phyloP scores from a whole-genome alignment of 2,888 invertebrate genomes.

The Sphecodes monilicornis region DNA sequence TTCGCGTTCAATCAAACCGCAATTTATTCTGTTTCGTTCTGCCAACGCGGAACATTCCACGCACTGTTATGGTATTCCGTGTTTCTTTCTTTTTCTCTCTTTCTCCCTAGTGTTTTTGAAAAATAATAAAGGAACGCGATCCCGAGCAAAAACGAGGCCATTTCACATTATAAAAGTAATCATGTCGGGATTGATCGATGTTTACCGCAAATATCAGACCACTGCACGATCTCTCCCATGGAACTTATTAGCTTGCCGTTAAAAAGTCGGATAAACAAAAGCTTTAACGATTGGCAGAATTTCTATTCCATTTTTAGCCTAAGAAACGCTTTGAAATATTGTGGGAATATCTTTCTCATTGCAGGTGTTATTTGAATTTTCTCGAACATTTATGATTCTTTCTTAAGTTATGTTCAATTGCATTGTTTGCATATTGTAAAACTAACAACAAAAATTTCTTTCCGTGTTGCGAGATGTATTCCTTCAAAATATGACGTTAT shows the following conservation, averaged over 20 bases:
- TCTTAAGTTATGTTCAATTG: neutral
- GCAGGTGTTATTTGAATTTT: too few species aligned
- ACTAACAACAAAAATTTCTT: too few species aligned
- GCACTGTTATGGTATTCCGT: neutral
- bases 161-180: neutral
- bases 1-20: constrained; percentile 45
- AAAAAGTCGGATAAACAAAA: neutral
- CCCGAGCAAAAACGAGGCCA: neutral
- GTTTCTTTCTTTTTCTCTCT: neutral
- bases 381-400: neutral
- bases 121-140: neutral
- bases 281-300: neutral
- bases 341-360: neutral
- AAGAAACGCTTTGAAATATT: neutral
- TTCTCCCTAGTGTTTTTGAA: neutral
- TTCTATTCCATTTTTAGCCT: neutral
- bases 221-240: neutral
- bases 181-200: neutral
- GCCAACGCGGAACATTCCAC: neutral
- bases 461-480: too few species aligned
- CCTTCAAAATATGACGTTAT: too few species aligned
- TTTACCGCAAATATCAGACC: neutral
- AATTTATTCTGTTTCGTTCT: constrained; percentile 45
- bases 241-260: neutral
- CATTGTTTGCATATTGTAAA: too few species aligned